These are phyloP conservation scores for Rhinoraja longicauda DNA, from an alignment of 2,797 vertebrate genomes.

Conservation along the genomic window DNA sequence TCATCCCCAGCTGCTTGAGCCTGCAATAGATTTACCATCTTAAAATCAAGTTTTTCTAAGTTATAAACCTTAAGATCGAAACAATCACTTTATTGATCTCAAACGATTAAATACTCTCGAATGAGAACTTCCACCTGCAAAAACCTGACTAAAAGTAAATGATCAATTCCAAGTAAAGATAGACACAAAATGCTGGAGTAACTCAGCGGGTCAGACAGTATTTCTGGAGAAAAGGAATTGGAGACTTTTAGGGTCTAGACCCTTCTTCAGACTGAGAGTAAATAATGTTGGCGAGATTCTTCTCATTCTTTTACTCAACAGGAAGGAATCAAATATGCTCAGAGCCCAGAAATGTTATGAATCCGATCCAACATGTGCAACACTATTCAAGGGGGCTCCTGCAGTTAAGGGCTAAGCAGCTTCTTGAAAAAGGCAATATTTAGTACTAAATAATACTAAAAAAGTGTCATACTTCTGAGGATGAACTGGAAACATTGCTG, in stretches of 20 bases:
- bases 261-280: background rate
- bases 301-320: no score
- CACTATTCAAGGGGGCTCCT: background rate
- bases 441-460: background rate
- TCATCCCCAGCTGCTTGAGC: constrained; percentile 4
- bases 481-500: background rate
- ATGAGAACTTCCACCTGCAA: background rate
- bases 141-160: background rate
- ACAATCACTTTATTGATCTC: background rate
- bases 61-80: background rate
- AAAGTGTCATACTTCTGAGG: background rate
- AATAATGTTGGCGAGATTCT: background rate
- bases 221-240: no score
- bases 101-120: background rate
- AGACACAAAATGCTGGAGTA: no score
- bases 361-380: background rate
- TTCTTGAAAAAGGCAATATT: background rate
- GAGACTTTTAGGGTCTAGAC: no score
- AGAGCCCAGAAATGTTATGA: background rate
- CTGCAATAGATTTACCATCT: background rate
- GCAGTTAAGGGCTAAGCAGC: background rate
- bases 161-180: no score
- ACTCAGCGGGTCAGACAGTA: no score
- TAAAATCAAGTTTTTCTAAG: background rate
- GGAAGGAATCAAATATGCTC: background rate